These are phyloP conservation scores for Trinorchestia longiramus DNA, from an alignment of 1,140 invertebrate species.

Conservation along the genomic window DNA sequence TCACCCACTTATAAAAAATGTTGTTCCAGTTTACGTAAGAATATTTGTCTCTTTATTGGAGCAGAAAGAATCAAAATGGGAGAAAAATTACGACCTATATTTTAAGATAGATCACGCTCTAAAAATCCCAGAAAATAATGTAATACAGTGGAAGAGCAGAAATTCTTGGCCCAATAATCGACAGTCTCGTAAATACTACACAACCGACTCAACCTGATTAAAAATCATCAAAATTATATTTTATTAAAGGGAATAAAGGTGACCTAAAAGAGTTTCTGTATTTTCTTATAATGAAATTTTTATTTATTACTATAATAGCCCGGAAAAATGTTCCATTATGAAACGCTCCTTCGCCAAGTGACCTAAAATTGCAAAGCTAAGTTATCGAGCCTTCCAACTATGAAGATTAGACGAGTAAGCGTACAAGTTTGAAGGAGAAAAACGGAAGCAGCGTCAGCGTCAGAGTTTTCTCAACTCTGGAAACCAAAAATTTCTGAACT, in stretches of 20 bases:
- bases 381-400: neutral
- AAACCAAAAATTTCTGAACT: neutral
- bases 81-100: neutral
- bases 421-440: neutral
- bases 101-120: neutral
- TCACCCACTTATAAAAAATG: no score
- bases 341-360: neutral
- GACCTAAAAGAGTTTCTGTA: neutral
- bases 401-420: neutral
- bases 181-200: neutral
- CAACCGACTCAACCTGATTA: neutral
- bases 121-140: neutral
- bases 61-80: no score
- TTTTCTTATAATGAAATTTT: neutral
- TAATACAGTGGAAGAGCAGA: neutral
- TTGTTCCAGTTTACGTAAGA: no score
- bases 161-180: neutral
- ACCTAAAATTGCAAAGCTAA: neutral
- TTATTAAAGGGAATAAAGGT: no score
- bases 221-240: neutral
- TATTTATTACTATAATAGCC: neutral
- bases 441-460: neutral
- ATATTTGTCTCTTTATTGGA: no score
- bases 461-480: neutral
- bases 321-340: neutral